Evolutionary conservation across 1,140 invertebrate species (phyloP).

Genomic region (Phymastichus coffea): DNA sequence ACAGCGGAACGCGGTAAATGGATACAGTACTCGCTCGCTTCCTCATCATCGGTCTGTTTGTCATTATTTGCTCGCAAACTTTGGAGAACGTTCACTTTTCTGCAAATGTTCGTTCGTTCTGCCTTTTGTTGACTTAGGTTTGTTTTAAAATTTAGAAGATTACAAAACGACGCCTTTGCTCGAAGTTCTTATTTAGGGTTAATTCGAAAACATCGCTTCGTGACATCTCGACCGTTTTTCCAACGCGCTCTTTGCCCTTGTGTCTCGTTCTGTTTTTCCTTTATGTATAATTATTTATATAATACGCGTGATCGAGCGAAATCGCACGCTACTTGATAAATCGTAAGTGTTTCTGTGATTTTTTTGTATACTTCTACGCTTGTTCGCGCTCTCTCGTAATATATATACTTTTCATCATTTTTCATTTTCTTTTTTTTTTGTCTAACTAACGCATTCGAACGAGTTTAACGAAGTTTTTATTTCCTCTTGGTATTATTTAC

Average conservation of each 20-base stretch:
- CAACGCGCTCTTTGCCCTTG: neutral
- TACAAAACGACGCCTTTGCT: constrained; percentile 27
- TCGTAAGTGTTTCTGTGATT: neutral
- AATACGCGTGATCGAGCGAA: constrained; percentile 7
- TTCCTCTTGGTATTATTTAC: constrained; percentile 14
- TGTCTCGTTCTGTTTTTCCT: too few relatives aligned
- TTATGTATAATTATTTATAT: constrained; percentile 18
- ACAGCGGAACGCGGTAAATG: too few relatives aligned
- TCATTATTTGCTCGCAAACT: too few relatives aligned
- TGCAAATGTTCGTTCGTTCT: too few relatives aligned
- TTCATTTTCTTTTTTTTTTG: constrained; percentile 3
- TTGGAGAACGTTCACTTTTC: too few relatives aligned
- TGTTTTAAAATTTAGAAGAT: constrained; percentile 26
- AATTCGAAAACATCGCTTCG: constrained; percentile 12
- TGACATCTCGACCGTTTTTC: neutral
- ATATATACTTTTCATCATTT: neutral
- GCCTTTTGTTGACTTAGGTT: neutral
- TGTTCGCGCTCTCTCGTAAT: neutral
- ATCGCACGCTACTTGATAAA: constrained; percentile 10
- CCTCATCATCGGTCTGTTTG: too few relatives aligned
- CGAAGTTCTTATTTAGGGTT: neutral
- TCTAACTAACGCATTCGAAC: constrained; percentile 1
- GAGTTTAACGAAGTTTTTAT: neutral
- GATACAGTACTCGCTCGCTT: too few relatives aligned
- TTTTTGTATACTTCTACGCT: constrained; percentile 7